Percentiles rank a stretch among this genome's conserved stretches.
Evolutionary conservation across 2,113 vertebrate genomes (phyloP).

Genomic region (Nycticebus coucang): DNA sequence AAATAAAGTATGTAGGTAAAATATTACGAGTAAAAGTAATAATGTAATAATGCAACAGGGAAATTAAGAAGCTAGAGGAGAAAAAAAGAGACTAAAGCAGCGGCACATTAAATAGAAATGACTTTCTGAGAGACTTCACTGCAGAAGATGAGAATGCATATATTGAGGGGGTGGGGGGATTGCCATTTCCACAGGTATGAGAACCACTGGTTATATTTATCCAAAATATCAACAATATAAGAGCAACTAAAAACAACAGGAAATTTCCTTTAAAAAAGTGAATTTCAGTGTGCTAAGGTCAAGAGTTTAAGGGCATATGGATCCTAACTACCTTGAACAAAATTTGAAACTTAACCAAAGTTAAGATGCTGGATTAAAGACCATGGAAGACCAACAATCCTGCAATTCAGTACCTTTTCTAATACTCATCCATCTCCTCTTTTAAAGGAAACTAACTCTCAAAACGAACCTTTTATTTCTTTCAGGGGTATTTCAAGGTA

Average conservation of each 20-base stretch:
- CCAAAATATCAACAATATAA: neutral
- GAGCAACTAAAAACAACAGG: neutral
- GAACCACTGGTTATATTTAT: neutral
- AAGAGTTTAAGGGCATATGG: neutral
- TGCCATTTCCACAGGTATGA: neutral
- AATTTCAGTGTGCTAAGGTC: neutral
- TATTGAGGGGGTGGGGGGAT: neutral
- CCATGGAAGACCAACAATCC: neutral
- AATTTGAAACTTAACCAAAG: conserved; percentile 22
- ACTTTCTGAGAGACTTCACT: neutral
- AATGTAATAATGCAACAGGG: neutral
- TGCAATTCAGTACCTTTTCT: neutral
- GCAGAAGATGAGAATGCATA: neutral
- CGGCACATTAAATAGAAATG: neutral
- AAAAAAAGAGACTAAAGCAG: neutral
- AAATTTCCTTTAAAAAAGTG: conserved; percentile 4
- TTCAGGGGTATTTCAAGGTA: conserved; percentile 18
- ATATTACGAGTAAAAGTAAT: neutral
- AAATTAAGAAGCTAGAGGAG: neutral
- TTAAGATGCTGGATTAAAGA: neutral
- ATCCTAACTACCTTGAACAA: conserved; percentile 42
- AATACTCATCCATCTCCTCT: neutral
- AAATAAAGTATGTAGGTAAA: conserved; percentile 43
- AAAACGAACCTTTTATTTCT: neutral
- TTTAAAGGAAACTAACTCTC: neutral